A percentile compares a stretch with the other conserved stretches of the same genome.
Evolutionary conservation across 2,113 vertebrate genomes (phyloP).

Genomic region (Pycnonotus jocosus): DNA sequence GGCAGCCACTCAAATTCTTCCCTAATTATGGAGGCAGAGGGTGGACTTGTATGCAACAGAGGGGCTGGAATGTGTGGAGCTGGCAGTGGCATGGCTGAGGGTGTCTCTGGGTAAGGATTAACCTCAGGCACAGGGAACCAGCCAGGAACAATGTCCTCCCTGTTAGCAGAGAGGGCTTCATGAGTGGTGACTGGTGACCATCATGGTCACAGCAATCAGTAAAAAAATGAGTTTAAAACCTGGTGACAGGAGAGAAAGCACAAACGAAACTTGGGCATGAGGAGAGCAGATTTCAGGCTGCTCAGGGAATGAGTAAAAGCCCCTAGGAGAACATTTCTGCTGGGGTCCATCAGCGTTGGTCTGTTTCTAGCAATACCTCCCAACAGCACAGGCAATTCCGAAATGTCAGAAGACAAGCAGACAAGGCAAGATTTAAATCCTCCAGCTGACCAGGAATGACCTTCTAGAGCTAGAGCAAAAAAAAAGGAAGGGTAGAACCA

Average conservation of each 20-base stretch:
- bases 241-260: background rate
- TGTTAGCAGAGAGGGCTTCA: background rate
- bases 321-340: background rate
- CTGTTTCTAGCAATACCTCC: background rate
- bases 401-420: background rate
- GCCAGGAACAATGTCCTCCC: background rate
- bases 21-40: background rate
- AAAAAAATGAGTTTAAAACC: background rate
- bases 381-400: background rate
- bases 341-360: background rate
- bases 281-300: background rate
- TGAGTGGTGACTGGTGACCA: too few relatives aligned
- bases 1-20: background rate
- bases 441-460: background rate
- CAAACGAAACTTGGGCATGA: background rate
- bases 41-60: accelerated
- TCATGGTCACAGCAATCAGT: accelerated
- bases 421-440: background rate
- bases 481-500: background rate
- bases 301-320: background rate
- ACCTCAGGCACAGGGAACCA: background rate
- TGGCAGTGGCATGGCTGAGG: background rate
- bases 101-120: background rate
- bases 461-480: background rate
- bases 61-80: background rate